Evolutionary conservation across 2,797 vertebrate species (phyloP).

Genomic region (Helostoma temminkii): DNA sequence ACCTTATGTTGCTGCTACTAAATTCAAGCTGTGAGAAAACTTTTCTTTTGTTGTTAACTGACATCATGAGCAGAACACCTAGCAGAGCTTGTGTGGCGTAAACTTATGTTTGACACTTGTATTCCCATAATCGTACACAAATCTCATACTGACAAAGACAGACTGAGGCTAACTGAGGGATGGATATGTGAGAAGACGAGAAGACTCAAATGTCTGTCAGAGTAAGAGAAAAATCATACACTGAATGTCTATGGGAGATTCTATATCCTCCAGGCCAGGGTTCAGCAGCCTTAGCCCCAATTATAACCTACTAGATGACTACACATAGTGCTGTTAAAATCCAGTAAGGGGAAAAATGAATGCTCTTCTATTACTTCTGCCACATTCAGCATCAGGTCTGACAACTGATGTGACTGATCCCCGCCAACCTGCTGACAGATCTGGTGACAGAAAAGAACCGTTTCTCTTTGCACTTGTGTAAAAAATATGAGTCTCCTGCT

Average conservation of each 20-base stretch:
- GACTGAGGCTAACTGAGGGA: constrained; percentile 42
- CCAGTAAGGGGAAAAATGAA: constrained; percentile 44
- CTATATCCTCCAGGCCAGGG: constrained; percentile 52
- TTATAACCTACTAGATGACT: constrained; percentile 70
- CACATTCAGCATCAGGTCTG: constrained; percentile 63
- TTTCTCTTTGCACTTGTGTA: constrained; percentile 36
- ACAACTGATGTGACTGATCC: constrained; percentile 68
- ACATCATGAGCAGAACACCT: constrained; percentile 29
- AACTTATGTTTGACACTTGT: constrained; percentile 35
- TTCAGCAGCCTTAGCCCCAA: constrained; percentile 67
- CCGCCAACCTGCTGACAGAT: constrained; percentile 58
- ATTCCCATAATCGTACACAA: constrained; percentile 42
- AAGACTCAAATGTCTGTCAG: constrained; percentile 54
- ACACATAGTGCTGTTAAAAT: constrained; percentile 40
- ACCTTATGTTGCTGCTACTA: constrained; percentile 11
- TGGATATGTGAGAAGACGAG: constrained; percentile 53
- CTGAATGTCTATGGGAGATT: constrained; percentile 49
- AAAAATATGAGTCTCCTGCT: constrained; percentile 48
- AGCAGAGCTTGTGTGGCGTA: constrained; percentile 27
- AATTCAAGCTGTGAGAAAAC: constrained; percentile 22
- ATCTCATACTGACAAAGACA: constrained; percentile 45
- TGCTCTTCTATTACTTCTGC: constrained; percentile 61
- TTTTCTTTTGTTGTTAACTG: constrained; percentile 36
- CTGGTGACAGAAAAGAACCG: constrained; percentile 57
- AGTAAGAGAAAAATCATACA: constrained; percentile 53